Base-by-base conservation (phyloP, 1,140 invertebrate species). In the Prorops nasuta region DNA sequence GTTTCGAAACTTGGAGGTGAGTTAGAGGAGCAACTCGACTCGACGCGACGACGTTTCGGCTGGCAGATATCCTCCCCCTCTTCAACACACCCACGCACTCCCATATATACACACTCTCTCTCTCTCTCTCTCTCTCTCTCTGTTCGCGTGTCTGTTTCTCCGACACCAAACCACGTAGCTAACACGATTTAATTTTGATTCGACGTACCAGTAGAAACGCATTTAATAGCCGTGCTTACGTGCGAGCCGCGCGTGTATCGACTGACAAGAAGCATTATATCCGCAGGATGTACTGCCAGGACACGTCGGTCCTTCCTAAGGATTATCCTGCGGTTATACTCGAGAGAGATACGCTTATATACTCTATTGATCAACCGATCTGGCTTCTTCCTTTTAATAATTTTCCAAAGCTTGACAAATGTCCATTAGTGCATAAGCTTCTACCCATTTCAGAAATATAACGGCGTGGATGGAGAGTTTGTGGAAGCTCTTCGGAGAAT, bases 121-220 rank as follows among this genome's bases (percentile, higher is more conserved):
- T 28, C 24, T 28, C 24, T 10, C 24, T 28, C 24, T 28, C 24
- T 4, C 10, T 6, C 24, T 6, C 24, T 6, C 24, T 10, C 24
- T 10, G 24, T 28, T 28, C 24, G n/a, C 35, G n/a, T n/a, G n/a
- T 37, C 14, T n/a, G 35, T 15, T 7, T 17, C 35, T 7, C 7
- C 14, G 35, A 17, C n/a, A 6, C 35, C 14, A 14, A 15, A 14
- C 35, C 6, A 14, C 35, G n/a, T 37, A 17, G 6, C 35, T 37
- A 37, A 37, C 35, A 7, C 35, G 35, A 37, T 37, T 37, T 37
- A n/a, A 37, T 37, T 37, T 37, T 17, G 35, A 37, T 37, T 37
- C 35, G 35, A 6, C 24, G 24, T 28, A 28, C 24, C n/a, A 28
- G 24, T 4, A 10, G 24, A 28, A 28, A 28, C 24, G 24, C 24